These are phyloP conservation scores for Mesorhabditis spiculigera DNA, from an alignment of 2,888 invertebrate genomes.

Conservation along the genomic window DNA sequence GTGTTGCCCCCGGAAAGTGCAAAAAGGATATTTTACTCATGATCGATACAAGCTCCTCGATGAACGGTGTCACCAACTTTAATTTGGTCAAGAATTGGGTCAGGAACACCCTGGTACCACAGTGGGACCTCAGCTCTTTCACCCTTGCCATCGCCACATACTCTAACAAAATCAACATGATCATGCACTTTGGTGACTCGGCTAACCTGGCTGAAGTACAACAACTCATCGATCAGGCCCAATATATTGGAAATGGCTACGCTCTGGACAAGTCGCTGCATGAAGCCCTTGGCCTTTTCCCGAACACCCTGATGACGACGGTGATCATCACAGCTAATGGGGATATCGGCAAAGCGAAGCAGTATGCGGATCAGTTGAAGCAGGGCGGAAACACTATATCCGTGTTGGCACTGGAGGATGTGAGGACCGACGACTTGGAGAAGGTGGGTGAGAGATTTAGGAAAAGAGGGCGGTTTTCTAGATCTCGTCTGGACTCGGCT, in stretches of 20 bases:
- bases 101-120: not conserved
- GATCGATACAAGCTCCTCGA: not conserved
- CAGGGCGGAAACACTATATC: not conserved
- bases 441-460: not conserved
- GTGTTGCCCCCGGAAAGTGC: not conserved
- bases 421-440: not conserved
- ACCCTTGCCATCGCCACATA: not conserved
- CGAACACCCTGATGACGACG: not conserved
- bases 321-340: not conserved
- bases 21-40: not conserved
- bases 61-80: not conserved
- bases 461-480: not conserved
- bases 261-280: not conserved
- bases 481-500: not conserved
- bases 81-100: not conserved
- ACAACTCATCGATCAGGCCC: slow-evolving; percentile 4
- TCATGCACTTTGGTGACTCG: slow-evolving; percentile 3
- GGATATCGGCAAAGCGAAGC: not conserved
- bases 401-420: not conserved
- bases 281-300: not conserved
- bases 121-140: slow-evolving; percentile 4
- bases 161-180: not conserved
- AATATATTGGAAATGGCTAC: not conserved
- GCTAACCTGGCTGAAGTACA: not conserved
- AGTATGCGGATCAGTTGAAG: not conserved